Base-by-base conservation (phyloP, 2,797 vertebrate genomes). In the Enteromius afrohamiltoni region DNA sequence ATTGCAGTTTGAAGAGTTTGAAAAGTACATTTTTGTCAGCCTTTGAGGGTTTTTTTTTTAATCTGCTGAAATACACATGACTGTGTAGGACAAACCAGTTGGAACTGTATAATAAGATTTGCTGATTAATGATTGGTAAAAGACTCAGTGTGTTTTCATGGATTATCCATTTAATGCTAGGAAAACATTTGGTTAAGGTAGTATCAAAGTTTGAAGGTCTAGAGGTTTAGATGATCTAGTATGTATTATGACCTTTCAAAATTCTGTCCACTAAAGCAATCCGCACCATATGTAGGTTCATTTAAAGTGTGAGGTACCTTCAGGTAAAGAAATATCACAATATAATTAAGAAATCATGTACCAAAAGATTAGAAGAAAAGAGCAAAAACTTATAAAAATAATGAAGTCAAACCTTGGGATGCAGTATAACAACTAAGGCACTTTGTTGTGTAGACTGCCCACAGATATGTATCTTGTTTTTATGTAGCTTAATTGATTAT, bases 281-380 rank as follows among this genome's bases (percentile, higher is more conserved):
- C 23, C 1, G 9, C 16, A 29, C 45, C 9, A 21, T 21, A 31
- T 73, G 14, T 29, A 53, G 51, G 49, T 55, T 37, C 6, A 23
- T 55, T 75, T 14, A n/a, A 51, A 55, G 51, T 23, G 3, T 75
- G 6, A 16, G 51, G 3, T 58, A 47, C 29, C 26, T 21, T 19
- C 17, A 73, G 14, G 49, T 75, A 53, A 55, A 75, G 19, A 75
- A 75, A 55, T 23, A 40, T 75, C 47, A 51, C 47, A 34, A n/a
- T 58, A 6, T 75, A 31, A 58, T 75, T 58, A 37, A 55, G 58
- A 58, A 40, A 76, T 11, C 3, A 58, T 58, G 34, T 17, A 34
- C 10, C 7, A 58, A 14, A 58, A 23, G 31, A 16, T 58, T 40
- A 26, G 13, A 75, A 55, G 51, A 58, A 75, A 58, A 23, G 51